Conservation (phyloP, 2,797 vertebrate species). For the Ctenopoma kingsleyae region DNA sequence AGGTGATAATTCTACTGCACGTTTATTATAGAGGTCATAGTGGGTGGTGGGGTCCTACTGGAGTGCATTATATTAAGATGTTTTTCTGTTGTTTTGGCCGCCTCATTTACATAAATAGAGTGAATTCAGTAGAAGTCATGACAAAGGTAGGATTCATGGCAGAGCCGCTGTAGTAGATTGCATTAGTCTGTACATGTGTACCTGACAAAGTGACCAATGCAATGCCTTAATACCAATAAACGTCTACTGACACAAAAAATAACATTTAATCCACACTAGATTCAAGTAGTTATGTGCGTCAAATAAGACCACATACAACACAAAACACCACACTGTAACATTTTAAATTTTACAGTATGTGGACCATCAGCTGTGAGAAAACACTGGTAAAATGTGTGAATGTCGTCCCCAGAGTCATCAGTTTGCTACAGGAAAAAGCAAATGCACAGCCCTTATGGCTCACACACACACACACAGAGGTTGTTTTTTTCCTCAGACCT, state of each 20-base stretch:
- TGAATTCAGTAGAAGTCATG: too few species aligned
- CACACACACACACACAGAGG: slow-evolving; percentile 23
- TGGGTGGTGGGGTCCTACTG: too few species aligned
- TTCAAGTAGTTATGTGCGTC: slow-evolving; percentile 1
- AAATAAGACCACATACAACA: slow-evolving; percentile 8
- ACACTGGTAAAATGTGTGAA: slow-evolving; percentile 8
- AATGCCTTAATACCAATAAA: slow-evolving; percentile 3
- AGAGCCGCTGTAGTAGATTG: too few species aligned
- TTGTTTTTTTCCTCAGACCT: slow-evolving; percentile 48
- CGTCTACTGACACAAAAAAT: not conserved
- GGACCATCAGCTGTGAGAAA: not conserved
- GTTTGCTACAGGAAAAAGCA: slow-evolving; percentile 40
- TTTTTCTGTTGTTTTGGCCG: not conserved
- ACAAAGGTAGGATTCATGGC: too few species aligned
- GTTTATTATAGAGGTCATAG: too few species aligned
- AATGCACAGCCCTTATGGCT: slow-evolving; percentile 18
- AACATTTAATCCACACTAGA: not conserved
- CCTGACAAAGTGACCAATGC: not conserved
- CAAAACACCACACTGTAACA: not conserved
- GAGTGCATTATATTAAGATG: too few species aligned
- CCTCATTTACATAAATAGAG: too few species aligned
- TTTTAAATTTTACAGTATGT: not conserved
- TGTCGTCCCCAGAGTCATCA: slow-evolving; percentile 18
- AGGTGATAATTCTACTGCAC: too few species aligned
- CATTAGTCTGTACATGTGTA: too few species aligned